Evolutionary conservation across 2,888 invertebrate species (phyloP), one percentile per base, ranked within the genome.

Genomic region (Chydorus sphaericus): DNA sequence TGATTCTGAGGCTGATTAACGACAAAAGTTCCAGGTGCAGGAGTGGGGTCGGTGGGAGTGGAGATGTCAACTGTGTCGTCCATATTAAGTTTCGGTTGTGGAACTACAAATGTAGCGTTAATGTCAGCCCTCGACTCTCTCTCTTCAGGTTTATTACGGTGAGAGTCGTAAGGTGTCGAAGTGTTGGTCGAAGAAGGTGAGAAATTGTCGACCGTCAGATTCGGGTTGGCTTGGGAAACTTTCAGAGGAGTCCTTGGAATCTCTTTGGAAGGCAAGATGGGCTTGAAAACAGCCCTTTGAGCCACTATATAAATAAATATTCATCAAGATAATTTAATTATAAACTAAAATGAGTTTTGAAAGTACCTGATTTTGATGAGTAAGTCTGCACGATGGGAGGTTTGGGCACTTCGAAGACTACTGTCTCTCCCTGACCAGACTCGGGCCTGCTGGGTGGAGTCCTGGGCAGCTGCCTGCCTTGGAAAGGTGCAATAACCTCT

Each of bases 191-290:
- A 23, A 1, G 44, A 23, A 4, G 44, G 8, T 44, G 44, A 44
- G 28, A 44, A 44, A 23, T n/a, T n/a, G n/a, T 44, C 44, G 23
- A 26, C 44, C 6, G 44, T 44, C 6, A 44, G 18, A 10, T 44
- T 44, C 33, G 33, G 33, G 14, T 33, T 33, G 33, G 8, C 8
- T 33, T 33, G 33, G 8, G 14, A 14, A 14, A 23, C 23, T 44
- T 44, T 44, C 31, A 52, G 8, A 1, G 52, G 52, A 11, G 52
- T 52, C 20, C 52, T 16, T 11, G 52, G 52, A 18, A 52, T 52
- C 23, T 52, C 52, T 20, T 36, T 31, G 5, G 52, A 36, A 26
- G 52, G 52, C 30, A 52, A 37, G 36, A 52, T 52, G 16, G 52
- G 52, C 4, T 39, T 7, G 16, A 39, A 39, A 16, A 7, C 7